Evolutionary conservation across 2,888 invertebrate species (phyloP).

Genomic region (Mesodorylaimus sp.): DNA sequence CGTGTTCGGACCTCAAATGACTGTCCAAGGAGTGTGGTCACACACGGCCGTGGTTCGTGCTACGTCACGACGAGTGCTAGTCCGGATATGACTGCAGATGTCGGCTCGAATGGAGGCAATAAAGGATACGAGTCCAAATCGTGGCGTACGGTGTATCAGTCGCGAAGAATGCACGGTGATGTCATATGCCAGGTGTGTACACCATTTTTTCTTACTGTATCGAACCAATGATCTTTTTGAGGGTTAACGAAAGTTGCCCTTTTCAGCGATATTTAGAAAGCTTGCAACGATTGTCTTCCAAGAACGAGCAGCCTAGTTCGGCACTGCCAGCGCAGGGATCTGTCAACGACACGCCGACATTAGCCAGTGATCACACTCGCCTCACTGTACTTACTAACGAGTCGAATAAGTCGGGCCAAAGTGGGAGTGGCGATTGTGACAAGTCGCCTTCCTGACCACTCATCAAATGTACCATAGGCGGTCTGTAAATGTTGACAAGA

Average conservation of each 20-base stretch:
- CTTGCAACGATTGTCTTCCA: conserved; percentile 4
- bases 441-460: too few species aligned
- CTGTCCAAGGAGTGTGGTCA: too few species aligned
- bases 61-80: too few species aligned
- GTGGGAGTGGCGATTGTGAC: too few species aligned
- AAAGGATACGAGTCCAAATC: conserved; percentile 56
- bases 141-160: conserved; percentile 76
- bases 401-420: too few species aligned
- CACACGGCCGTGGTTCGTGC: too few species aligned
- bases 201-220: not conserved
- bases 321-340: too few species aligned
- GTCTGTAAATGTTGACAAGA: too few species aligned
- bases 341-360: not conserved
- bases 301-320: not conserved
- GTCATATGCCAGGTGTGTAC: conserved; percentile 56
- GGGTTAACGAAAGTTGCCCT: not conserved
- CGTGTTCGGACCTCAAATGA: too few species aligned
- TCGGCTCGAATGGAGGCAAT: too few species aligned
- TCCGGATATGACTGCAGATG: too few species aligned
- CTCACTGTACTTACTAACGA: conserved; percentile 5
- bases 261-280: conserved; percentile 12
- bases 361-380: conserved; percentile 8
- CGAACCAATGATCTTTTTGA: not conserved
- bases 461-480: too few species aligned
- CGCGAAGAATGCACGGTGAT: conserved; percentile 68